These are phyloP conservation scores for Morpho achilles DNA, from an alignment of 2,888 invertebrate species.

Conservation along the genomic window DNA sequence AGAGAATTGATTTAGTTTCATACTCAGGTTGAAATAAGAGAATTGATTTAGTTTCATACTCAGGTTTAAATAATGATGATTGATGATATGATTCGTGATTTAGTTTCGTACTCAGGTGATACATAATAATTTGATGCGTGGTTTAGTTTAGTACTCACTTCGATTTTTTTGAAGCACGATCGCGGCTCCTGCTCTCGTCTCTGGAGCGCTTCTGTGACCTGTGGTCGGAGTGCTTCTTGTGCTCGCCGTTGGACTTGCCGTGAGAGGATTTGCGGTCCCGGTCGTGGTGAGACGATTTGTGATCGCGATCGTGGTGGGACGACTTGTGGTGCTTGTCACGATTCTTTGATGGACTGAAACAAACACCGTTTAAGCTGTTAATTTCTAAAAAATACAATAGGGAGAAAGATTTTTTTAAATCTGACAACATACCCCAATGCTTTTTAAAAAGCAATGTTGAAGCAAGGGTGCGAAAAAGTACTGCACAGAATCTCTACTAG, in stretches of 20 bases:
- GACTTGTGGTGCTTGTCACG: conserved; percentile 56
- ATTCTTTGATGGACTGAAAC: conserved; percentile 66
- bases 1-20: too few relatives aligned
- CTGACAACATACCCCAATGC: neutral
- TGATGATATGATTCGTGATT: too few relatives aligned
- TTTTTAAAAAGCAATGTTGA: neutral
- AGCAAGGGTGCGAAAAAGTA: too few relatives aligned
- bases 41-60: too few relatives aligned
- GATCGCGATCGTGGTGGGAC: conserved; percentile 54
- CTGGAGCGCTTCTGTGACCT: conserved; percentile 84
- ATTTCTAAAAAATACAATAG: neutral
- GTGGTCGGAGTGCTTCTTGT: conserved; percentile 52
- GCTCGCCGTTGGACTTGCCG: conserved; percentile 56
- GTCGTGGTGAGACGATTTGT: conserved; percentile 53
- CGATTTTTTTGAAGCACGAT: conserved; percentile 84
- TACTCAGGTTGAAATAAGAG: too few relatives aligned
- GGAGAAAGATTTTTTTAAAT: neutral
- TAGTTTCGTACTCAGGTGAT: too few relatives aligned
- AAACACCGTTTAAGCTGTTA: neutral
- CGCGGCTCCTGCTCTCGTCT: conserved; percentile 85
- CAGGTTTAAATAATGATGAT: too few relatives aligned
- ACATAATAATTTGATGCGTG: too few relatives aligned
- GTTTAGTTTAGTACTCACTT: conserved; percentile 61
- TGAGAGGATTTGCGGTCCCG: conserved; percentile 44
- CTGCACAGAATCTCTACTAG: too few relatives aligned